Conservation (phyloP, 2,888 invertebrate genomes). For the Cephus sareptanus region DNA sequence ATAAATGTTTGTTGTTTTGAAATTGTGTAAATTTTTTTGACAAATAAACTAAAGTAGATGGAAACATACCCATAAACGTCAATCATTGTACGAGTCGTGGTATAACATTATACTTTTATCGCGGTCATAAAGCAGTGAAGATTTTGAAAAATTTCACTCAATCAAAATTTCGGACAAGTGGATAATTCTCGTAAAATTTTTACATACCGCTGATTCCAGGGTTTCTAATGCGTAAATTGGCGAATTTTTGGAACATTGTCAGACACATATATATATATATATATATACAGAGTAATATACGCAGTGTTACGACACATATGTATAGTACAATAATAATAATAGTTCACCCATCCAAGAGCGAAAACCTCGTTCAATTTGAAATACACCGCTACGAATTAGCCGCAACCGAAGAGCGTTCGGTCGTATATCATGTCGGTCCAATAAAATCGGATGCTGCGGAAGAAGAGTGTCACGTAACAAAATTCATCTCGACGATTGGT, state of each 20-base stretch:
- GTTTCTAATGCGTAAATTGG: neutral
- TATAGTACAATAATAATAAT: neutral
- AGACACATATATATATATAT: neutral
- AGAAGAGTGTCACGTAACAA: neutral
- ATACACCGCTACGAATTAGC: neutral
- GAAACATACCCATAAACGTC: neutral
- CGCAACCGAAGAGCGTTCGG: constrained; percentile 1
- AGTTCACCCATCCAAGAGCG: neutral
- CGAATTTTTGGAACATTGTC: neutral
- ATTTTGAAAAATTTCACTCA: neutral
- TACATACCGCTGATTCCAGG: no score
- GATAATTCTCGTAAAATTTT: neutral
- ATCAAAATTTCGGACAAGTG: neutral
- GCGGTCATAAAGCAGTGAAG: neutral
- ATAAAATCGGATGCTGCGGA: constrained; percentile 36
- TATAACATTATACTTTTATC: neutral
- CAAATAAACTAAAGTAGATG: neutral
- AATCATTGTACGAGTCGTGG: neutral
- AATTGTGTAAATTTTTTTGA: neutral
- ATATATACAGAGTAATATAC: neutral
- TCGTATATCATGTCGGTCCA: constrained; percentile 47
- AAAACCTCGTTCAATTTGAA: neutral
- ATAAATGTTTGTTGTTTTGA: neutral
- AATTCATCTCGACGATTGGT: neutral
- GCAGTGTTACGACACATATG: neutral